Conservation (phyloP, 2,113 vertebrate species). For the Colius striatus region DNA sequence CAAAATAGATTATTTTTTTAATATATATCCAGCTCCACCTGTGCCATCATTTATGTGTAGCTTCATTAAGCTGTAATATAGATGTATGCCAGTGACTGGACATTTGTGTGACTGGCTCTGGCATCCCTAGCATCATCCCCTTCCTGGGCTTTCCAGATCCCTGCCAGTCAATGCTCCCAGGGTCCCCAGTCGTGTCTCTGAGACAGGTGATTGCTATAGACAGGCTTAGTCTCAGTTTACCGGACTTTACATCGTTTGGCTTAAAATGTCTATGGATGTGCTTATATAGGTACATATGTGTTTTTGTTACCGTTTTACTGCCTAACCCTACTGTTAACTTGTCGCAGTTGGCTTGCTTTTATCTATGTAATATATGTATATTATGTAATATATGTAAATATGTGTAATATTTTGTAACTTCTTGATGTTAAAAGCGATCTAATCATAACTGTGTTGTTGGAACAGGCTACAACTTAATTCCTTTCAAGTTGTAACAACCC, state of each 20-base stretch:
- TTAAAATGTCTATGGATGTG: background rate
- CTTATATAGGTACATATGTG: background rate
- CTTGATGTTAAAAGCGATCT: background rate
- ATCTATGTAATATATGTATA: too few relatives aligned
- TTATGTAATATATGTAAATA: too few relatives aligned
- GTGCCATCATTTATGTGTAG: background rate
- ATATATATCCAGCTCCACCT: background rate
- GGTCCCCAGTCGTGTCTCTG: background rate
- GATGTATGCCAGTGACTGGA: background rate
- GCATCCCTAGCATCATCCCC: accelerated
- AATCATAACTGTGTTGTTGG: background rate
- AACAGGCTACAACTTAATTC: background rate
- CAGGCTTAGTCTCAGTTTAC: background rate
- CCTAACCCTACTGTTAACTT: too few relatives aligned
- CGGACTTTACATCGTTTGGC: background rate
- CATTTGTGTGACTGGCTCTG: background rate
- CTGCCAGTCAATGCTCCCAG: background rate
- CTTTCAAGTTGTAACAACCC: background rate
- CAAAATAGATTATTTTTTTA: background rate
- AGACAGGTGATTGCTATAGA: background rate
- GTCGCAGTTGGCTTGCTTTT: too few relatives aligned
- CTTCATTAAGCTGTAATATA: background rate
- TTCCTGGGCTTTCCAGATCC: background rate
- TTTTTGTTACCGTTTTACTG: too few relatives aligned
- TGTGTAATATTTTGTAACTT: background rate